Evolutionary conservation across 2,113 vertebrate species (phyloP), one percentile per base, ranked within the genome.

Genomic region (Microtus ochrogaster): DNA sequence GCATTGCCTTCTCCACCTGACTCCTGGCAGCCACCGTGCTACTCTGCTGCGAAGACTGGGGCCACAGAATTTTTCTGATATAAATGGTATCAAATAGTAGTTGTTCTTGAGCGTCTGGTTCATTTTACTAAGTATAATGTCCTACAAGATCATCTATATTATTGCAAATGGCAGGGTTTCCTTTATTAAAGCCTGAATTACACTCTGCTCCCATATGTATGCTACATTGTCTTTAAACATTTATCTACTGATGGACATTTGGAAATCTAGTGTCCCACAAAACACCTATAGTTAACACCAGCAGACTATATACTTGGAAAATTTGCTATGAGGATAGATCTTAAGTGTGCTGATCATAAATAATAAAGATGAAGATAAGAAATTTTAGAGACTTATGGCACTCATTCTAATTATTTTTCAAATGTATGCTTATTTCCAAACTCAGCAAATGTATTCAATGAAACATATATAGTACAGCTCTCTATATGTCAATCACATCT

Each of bases 271-370:
- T 89, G 5, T 95, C 81, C 3, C 81, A 19, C 66, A 82, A 73
- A 84, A 47, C 77, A n/a, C 22, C 52, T 88, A 44, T 5, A 74
- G 44, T 76, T 88, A 88, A 66, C 41, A 82, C 52, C 11, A 63
- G 5, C 44, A 26, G 41, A 70, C 58, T 92, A 8, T 83, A 76
- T 66, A 58, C 47, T 92, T 89, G 36, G 88, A 76, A 49, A 61
- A 19, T 89, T 84, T 92, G 44, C 39, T 92, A 77, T 58, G 22
- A 74, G 13, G 47, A 14, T 89, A 83, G 68, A 68, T 58, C 39
- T 82, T 95, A 76, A 82, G n/a, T 89, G 26, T 89, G 73, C 55
- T 88, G 49, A 83, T 58, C 68, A 77, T 26, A 52, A 55, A 55
- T 58, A 79, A 78, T 61, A 58, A 91, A 73, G 39, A 52, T 2